Evolutionary conservation across 2,888 invertebrate species (phyloP).

Genomic region (Unio pictorum): DNA sequence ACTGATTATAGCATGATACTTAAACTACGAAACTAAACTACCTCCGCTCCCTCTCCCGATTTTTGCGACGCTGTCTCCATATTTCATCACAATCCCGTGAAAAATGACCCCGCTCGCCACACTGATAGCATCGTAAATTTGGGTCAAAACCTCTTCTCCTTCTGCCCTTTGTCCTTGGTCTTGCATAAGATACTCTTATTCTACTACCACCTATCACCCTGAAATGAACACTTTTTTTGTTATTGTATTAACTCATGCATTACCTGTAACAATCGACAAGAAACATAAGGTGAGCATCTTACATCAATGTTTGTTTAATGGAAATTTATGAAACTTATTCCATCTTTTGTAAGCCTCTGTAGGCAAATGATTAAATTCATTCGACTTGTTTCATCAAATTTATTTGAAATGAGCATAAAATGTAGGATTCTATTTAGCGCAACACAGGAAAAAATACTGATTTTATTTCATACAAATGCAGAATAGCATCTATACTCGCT

Average conservation of each 20-base stretch:
- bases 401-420: too few species aligned
- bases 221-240: slow-evolving; percentile 12
- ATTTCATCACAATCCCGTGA: slow-evolving; percentile 74
- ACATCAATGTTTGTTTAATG: not conserved
- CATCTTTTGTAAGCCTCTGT: too few species aligned
- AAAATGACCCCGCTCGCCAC: slow-evolving; percentile 77
- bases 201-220: slow-evolving; percentile 75
- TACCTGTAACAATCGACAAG: not conserved
- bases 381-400: too few species aligned
- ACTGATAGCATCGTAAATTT: slow-evolving; percentile 77
- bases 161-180: slow-evolving; percentile 75
- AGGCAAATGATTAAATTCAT: too few species aligned
- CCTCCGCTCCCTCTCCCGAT: slow-evolving; percentile 23
- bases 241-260: not conserved
- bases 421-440: too few species aligned
- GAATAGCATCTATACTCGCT: too few species aligned
- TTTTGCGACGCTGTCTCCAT: slow-evolving; percentile 45
- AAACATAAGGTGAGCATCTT: not conserved
- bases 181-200: slow-evolving; percentile 75
- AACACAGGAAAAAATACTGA: too few species aligned
- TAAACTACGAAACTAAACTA: not conserved
- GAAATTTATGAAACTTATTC: too few species aligned
- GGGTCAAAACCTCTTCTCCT: slow-evolving; percentile 73
- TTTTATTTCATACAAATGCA: too few species aligned
- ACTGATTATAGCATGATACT: too few species aligned